A percentile compares a stretch with the other conserved stretches of the same genome.
phyloP scores from a whole-genome alignment of 2,113 vertebrate genomes.

The Scytalopus superciliaris region DNA sequence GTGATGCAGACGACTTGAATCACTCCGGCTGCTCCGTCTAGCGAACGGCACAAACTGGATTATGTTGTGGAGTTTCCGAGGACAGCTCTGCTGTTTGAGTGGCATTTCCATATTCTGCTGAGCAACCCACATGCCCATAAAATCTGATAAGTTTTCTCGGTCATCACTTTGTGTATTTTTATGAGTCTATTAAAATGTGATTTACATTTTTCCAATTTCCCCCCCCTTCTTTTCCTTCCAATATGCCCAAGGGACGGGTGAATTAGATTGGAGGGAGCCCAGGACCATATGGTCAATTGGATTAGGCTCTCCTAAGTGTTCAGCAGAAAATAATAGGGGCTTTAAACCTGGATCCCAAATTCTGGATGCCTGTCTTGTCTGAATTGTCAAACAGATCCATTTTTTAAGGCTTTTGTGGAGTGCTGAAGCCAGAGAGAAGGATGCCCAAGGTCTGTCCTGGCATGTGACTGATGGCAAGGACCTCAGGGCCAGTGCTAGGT shows the following conservation, averaged over 20 bases:
- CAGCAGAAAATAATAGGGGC: slow-evolving; percentile 7
- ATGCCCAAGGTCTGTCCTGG: neutral
- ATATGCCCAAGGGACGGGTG: slow-evolving; percentile 23
- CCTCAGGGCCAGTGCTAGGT: neutral
- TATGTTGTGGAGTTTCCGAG: neutral
- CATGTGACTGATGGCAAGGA: accelerated
- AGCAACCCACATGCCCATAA: slow-evolving; percentile 40
- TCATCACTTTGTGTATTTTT: slow-evolving; percentile 66
- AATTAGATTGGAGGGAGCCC: slow-evolving; percentile 55
- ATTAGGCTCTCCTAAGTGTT: slow-evolving; percentile 47
- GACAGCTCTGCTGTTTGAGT: slow-evolving; percentile 32
- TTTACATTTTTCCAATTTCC: slow-evolving; percentile 62
- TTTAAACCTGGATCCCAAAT: slow-evolving; percentile 7
- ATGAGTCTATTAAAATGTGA: slow-evolving; percentile 69
- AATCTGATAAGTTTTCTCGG: slow-evolving; percentile 59
- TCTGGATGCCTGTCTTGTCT: neutral
- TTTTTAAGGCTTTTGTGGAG: neutral
- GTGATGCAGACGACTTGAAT: neutral
- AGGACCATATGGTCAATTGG: slow-evolving; percentile 60
- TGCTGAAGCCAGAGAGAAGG: neutral
- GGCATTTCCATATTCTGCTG: slow-evolving; percentile 54
- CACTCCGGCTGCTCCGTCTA: neutral
- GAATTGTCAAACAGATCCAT: neutral
- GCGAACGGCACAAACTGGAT: neutral
- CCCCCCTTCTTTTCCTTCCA: neutral